phyloP scores from a whole-genome alignment of 2,797 vertebrate genomes.

The Jordanella pulchra region DNA sequence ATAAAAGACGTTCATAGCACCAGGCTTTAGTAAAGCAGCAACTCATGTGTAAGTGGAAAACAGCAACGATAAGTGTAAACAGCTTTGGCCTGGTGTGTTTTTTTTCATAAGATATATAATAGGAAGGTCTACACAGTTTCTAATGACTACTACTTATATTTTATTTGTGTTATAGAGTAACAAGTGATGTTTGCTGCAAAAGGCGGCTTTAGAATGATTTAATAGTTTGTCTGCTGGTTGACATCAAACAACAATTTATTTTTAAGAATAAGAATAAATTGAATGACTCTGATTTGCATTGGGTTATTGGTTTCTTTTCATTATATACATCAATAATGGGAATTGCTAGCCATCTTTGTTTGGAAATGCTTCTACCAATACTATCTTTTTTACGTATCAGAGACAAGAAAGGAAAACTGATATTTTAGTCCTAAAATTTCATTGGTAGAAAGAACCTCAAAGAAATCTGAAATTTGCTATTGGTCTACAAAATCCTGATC shows the following conservation, averaged over 20 bases:
- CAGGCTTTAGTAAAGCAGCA: constrained; percentile 44
- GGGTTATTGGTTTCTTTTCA: background rate
- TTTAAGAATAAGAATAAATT: too few species aligned
- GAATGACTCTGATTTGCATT: background rate
- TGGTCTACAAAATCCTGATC: too few species aligned
- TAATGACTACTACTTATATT: constrained; percentile 16
- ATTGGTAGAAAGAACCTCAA: too few species aligned
- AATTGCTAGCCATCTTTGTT: background rate
- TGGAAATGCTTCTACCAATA: background rate
- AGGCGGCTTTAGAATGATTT: constrained; percentile 37
- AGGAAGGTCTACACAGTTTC: constrained; percentile 6
- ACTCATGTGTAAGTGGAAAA: too few species aligned
- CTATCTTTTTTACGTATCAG: background rate
- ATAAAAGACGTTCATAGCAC: constrained; percentile 22
- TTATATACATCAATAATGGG: background rate
- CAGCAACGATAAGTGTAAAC: constrained; percentile 20
- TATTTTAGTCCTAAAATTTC: too few species aligned
- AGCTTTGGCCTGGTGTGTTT: constrained; percentile 9
- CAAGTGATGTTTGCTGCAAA: constrained; percentile 35
- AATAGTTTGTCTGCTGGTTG: constrained; percentile 13
- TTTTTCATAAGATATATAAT: background rate
- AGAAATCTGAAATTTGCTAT: too few species aligned
- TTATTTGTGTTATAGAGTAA: constrained; percentile 18
- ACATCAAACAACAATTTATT: background rate
- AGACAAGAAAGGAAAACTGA: too few species aligned